A percentile compares a stretch with the other conserved stretches of the same genome.
Evolutionary conservation across 2,113 vertebrate species (phyloP).

Genomic region (Corapipo altera): DNA sequence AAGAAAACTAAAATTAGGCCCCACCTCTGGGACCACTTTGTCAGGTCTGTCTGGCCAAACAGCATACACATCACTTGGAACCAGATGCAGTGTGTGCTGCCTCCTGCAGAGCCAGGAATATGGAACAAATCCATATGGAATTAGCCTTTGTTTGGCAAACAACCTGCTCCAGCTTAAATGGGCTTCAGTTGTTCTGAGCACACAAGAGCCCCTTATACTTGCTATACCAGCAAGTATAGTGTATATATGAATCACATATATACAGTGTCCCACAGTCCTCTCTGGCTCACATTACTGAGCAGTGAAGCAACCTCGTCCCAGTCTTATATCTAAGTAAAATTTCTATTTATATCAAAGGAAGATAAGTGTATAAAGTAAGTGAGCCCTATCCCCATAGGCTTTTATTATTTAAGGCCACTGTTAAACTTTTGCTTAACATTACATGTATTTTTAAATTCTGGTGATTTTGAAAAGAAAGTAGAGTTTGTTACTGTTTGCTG

Average conservation of each 20-base stretch:
- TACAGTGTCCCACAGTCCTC: neutral
- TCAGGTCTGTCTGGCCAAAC: neutral
- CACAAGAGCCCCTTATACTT: neutral
- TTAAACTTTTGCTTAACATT: neutral
- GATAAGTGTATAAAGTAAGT: neutral
- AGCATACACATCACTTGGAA: neutral
- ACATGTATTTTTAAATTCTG: neutral
- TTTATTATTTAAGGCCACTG: neutral
- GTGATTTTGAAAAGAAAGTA: neutral
- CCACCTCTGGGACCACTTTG: neutral
- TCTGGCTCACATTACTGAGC: neutral
- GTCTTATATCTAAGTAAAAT: neutral
- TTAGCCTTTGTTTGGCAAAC: neutral
- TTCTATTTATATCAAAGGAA: neutral
- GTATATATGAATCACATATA: neutral
- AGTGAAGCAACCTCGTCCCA: neutral
- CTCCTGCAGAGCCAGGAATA: neutral
- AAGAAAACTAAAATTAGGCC: neutral
- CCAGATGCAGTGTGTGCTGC: accelerated
- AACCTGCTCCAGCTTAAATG: neutral
- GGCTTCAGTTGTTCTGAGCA: neutral
- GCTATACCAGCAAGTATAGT: neutral
- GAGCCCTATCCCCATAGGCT: neutral
- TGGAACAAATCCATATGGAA: neutral
- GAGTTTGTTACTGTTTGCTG: neutral